Base-by-base conservation (phyloP, 2,888 invertebrate species). In the Catocala sponsa region DNA sequence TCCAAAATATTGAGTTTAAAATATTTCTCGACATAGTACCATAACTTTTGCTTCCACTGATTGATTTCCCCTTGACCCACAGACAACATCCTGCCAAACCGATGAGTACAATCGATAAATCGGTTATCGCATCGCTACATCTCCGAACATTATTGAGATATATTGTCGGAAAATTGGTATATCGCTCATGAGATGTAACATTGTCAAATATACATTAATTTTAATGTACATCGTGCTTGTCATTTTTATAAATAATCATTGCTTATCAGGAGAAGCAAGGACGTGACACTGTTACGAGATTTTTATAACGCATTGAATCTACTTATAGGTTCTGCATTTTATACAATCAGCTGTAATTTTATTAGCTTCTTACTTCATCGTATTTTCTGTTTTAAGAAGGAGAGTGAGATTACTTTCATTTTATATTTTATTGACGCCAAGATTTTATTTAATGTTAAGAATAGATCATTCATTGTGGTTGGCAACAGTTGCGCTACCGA, bases 221-320 rank as follows among this genome's bases (percentile, higher is more conserved):
- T 75, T 68, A 63, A 61, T 72, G 59, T 68, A 69, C 64, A 68
- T 68, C 63, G 74, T 59, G 72, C 70, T 80, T 80, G 80, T 83
- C 79, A 82, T 83, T 85, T 86, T 85, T 86, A 88, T 85, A 84
- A 88, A 89, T 87, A 88, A 84, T 83, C 76, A 76, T 80, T 81
- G 79, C 84, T 89, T 90, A 90, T 91, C 90, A 82, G 74, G 71
- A 72, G 81, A 82, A 79, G 79, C 90, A 89, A 91, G 90, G 90
- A 90, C 90, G 84, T 81, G 82, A 80, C 83, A 81, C 79, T 83
- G 74, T 78, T 80, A 83, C 81, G 84, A 78, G 77, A 80, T 78
- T 75, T 74, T 63, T 55, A 72, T 73, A 65, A 67, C 59, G 51
- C 64, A 68, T 61, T 65, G 65, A 63, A 56, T 55, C 62, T 63